Conservation (phyloP, 2,797 vertebrate genomes). For the Pangasius sanitwongsei region DNA sequence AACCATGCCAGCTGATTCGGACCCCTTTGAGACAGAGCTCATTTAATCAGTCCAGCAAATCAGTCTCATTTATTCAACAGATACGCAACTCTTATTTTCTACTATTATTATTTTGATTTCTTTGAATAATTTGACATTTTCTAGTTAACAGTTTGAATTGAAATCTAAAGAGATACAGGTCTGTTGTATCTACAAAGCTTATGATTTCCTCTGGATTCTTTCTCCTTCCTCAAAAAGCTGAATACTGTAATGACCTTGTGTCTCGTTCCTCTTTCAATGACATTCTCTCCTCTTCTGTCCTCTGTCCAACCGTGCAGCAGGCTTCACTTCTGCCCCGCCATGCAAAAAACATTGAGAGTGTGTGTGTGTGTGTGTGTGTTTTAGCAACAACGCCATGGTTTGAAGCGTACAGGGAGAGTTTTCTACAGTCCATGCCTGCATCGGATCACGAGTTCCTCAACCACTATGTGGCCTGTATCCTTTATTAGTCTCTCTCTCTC, state of each 20-base stretch:
- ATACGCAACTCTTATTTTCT: not conserved
- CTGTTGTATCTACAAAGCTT: not conserved
- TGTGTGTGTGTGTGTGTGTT: conserved; percentile 49
- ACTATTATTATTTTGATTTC: not conserved
- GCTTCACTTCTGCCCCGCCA: not conserved
- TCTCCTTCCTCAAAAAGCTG: conserved; percentile 1
- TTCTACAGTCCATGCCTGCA: conserved; percentile 93
- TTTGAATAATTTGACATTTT: not conserved
- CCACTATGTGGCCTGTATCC: conserved; percentile 99
- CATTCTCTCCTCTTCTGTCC: conserved; percentile 29
- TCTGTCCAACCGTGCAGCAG: conserved; percentile 7
- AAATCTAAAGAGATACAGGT: not conserved
- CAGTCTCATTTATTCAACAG: not conserved
- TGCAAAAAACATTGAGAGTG: not conserved
- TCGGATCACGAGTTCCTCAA: conserved; percentile 97
- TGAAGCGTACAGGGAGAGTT: conserved; percentile 93
- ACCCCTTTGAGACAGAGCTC: not conserved
- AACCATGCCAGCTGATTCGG: not conserved
- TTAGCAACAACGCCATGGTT: conserved; percentile 97
- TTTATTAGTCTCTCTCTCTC: conserved; percentile 62
- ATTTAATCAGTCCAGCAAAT: not conserved
- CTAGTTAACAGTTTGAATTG: not conserved
- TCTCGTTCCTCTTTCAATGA: conserved; percentile 13
- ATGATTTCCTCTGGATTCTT: not conserved
- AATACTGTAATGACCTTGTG: not conserved